A percentile compares a stretch with the other conserved stretches of the same genome.
phyloP scores from a whole-genome alignment of 2,888 invertebrate genomes.

The Temnothorax ravouxi region DNA sequence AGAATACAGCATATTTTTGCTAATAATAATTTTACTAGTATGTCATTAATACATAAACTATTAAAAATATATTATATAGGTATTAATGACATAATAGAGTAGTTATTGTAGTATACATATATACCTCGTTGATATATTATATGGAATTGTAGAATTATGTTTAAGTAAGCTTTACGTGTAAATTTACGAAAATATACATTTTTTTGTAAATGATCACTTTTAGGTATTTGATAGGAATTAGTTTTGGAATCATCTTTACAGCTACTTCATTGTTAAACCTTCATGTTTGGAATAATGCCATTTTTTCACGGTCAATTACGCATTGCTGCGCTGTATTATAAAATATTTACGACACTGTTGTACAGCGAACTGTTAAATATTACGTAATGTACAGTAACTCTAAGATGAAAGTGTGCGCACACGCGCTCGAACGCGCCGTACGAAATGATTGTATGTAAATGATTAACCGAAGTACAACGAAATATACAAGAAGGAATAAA shows the following conservation, averaged over 20 bases:
- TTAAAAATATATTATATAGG: neutral
- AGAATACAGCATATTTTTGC: neutral
- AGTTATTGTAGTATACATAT: neutral
- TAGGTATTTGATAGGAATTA: neutral
- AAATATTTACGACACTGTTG: neutral
- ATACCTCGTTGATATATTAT: neutral
- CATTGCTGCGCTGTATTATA: neutral
- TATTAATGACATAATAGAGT: neutral
- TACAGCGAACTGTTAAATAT: neutral
- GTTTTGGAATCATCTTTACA: slow-evolving; percentile 10
- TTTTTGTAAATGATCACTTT: slow-evolving; percentile 4
- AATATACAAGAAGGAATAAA: neutral
- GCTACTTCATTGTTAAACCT: neutral
- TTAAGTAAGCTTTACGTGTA: neutral
- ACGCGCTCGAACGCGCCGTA: neutral
- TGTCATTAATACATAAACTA: neutral
- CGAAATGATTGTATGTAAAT: neutral
- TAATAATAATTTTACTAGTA: slow-evolving; percentile 11
- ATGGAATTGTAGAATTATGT: neutral
- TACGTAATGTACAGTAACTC: neutral
- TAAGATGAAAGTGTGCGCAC: neutral
- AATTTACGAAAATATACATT: neutral
- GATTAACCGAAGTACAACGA: slow-evolving; percentile 11
- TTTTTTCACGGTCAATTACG: neutral
- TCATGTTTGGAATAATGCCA: neutral